Base-by-base conservation (phyloP, 1,140 invertebrate genomes). In the Psilanteris sp. region DNA sequence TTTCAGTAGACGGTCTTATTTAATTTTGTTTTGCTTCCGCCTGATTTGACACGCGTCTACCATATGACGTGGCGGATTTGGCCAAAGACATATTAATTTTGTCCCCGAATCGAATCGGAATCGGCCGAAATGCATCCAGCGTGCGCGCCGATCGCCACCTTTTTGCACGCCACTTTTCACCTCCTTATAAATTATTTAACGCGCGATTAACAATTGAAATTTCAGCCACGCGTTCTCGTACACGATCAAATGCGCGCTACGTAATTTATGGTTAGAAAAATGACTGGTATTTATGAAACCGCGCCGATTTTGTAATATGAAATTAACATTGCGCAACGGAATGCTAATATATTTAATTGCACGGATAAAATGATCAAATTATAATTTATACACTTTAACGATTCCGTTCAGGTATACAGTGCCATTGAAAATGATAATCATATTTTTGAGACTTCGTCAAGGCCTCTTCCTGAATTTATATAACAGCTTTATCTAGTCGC, bases 331-430 rank as follows among this genome's bases (percentile, higher is more conserved):
- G 34, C 41, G 15, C 22, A 72, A 72, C 34, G 15, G 18, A 26
- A 62, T 57, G 68, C 41, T 64, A 71, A 71, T 71, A 22, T 61
- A 44, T 61, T 71, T 71, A 71, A 71, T 61, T 59, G 55, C 34
- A 36, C 11, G 13, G 15, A 48, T 62, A 27, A 59, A 44, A 70
- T 18, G 44, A 59, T 52, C 44, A 27, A 37, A 62, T 72, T 46
- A 48, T 55, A 54, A 64, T 64, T 64, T 57, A 41, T 44, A 50
- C 24, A 39, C 48, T 22, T 64, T 64, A 57, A 24, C 41, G 39
- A 62, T 72, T 64, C 39, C 24, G 29, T 73, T 73, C 70, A 59
- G 52, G 70, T 72, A 32, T 52, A 3, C 11, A 10, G 59, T 37
- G 52, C 43, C 59, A 73, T 66, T 73, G 52, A 73, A 73, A 59